Evolutionary conservation across 2,113 vertebrate genomes (phyloP).

Genomic region (Perccottus glenii): DNA sequence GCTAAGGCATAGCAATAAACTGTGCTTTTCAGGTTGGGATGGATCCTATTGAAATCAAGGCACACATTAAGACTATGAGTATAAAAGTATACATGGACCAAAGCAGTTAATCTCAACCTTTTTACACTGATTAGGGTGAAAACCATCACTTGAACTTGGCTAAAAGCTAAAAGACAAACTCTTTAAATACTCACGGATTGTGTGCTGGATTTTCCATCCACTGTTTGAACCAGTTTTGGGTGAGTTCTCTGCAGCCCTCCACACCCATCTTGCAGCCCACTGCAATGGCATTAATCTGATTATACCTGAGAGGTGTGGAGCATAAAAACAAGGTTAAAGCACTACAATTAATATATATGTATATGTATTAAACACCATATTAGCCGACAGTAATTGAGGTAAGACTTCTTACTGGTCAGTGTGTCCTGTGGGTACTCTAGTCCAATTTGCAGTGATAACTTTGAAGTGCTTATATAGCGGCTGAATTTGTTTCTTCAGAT

Average conservation of each 20-base stretch:
- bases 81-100: not conserved
- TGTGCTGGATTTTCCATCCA: constrained; percentile 54
- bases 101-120: not conserved
- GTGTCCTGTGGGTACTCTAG: constrained; percentile 32
- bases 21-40: constrained; percentile 85
- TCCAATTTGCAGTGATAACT: constrained; percentile 68
- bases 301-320: constrained; percentile 80
- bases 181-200: constrained; percentile 81
- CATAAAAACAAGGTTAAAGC: not conserved
- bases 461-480: constrained; percentile 83
- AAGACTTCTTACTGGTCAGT: constrained; percentile 84
- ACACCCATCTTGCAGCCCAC: constrained; percentile 81
- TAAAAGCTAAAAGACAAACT: too few relatives aligned
- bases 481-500: constrained; percentile 82
- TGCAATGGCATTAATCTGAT: constrained; percentile 82
- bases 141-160: not conserved
- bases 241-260: constrained; percentile 59
- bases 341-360: not conserved
- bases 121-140: not conserved
- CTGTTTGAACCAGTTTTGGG: constrained; percentile 14
- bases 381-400: not conserved
- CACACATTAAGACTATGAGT: not conserved
- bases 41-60: constrained; percentile 77
- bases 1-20: constrained; percentile 89
- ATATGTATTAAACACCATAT: not conserved